Base-by-base conservation (phyloP, 2,888 invertebrate genomes). In the Idaea biselata region DNA sequence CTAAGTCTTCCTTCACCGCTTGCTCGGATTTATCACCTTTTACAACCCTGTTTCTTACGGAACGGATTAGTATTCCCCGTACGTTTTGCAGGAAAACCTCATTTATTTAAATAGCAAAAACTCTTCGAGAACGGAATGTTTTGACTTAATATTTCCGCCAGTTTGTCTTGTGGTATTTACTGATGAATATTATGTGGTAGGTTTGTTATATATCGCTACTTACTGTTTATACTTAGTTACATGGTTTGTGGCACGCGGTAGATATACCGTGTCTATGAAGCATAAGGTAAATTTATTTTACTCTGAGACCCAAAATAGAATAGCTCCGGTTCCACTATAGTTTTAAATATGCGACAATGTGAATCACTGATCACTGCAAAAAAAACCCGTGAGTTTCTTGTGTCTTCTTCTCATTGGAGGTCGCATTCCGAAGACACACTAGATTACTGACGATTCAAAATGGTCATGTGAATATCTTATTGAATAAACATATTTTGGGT, bases 81-180 rank as follows among this genome's bases (percentile, higher is more conserved):
- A 64, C 66, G 65, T 55, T 53, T 44, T 55, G 59, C 60, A 60
- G 58, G 63, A 67, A 65, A 72, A 70, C 68, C 70, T 72, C 72
- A 72, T 72, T 72, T 70, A 70, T 72, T 72, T 70, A 72, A 72
- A 70, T 70, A 68, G 70, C 68, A 70, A 70, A 70, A 72, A 68
- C 67, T 68, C 63, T 63, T 60, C 58, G 64, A 57, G 60, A 60
- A 63, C 58, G 63, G 65, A 70, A 70, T 70, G 70, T 62, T 70
- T 70, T 67, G 72, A 72, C 72, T 72, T 70, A 68, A 70, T 70
- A 72, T 68, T 65, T 65, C 61, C 54, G 44, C 44, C 44, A 44
- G 44, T 44, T 44, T 44, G 44, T 44, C 44, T 44, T 44, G 44
- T 44, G 44, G 44, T 44, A 44, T 44, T 44, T 44, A 44, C 44